Base-by-base conservation (phyloP, 2,888 invertebrate species). In the Netelia melanura region DNA sequence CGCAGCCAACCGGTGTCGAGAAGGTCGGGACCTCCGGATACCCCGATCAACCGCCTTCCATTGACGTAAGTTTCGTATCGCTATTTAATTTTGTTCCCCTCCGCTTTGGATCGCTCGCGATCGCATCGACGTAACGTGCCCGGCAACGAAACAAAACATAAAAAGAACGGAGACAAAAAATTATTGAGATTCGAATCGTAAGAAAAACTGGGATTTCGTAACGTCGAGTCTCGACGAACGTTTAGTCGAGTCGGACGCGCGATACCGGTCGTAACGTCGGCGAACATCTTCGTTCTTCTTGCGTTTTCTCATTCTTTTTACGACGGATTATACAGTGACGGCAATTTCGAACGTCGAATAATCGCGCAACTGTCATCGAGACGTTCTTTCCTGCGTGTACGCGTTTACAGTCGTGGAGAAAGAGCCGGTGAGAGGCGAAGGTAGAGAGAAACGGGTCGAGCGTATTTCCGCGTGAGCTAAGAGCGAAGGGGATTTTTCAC, bases 41-140 rank as follows among this genome's bases (percentile, higher is more conserved):
- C 48, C 56, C 82, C 67, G 80, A 68, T 67, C 72, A 70, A 56
- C 23, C 56, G 21, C 44, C 70, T 5, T 56, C 83, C 72, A 64
- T 85, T 83, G 85, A 83, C 85, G 85, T 85, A 85, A 85, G 85
- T 85, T 6, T 38, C 38, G 38, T 71, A 68, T 84, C 81, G 78
- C 77, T 38, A 74, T 77, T 74, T 10, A 52, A 64, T 48, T 71
- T 44, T 56, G 30, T 70, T 64, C 84, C 54, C 11, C 67, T 21
- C 56, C 17, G 30, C 43, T 10, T 44, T 21, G 25, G 0, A 21
- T 67, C 61, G 43, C 61, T 43, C 38, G 17, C 72, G 23, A 64
- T 52, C 1, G 23, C 17, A 1, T 5, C 25, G 25, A 74, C 62
- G 52, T 17, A 25, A 65, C 21, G 17, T 17, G 17, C 25, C 10